Evolutionary conservation across 2,113 vertebrate species (phyloP).

Genomic region (Crotalus viridis): DNA sequence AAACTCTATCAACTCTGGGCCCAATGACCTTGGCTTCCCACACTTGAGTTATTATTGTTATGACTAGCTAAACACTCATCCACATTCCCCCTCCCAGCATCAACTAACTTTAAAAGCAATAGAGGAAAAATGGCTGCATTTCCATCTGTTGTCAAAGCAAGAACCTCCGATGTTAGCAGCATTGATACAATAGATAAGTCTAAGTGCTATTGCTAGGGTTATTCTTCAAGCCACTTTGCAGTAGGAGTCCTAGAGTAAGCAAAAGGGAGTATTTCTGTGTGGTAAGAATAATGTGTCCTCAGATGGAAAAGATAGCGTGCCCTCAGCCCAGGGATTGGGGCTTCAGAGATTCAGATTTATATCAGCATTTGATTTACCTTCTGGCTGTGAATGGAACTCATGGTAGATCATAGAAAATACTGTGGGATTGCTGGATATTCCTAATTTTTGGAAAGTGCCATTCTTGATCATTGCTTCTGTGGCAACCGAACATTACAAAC

Average conservation of each 20-base stretch:
- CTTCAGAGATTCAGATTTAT: accelerated
- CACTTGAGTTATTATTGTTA: too few species aligned
- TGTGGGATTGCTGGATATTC: accelerated
- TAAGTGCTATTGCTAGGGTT: background rate
- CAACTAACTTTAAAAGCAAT: too few species aligned
- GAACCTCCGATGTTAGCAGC: too few species aligned
- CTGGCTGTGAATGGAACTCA: accelerated
- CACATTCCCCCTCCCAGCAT: too few species aligned
- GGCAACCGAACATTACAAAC: background rate
- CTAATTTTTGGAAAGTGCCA: conserved; percentile 34
- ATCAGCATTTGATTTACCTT: accelerated
- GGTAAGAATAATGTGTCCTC: background rate
- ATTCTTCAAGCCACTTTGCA: background rate
- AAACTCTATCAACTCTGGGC: too few species aligned
- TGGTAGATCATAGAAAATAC: accelerated
- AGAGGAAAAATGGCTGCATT: too few species aligned
- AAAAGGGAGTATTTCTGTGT: accelerated
- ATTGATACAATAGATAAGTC: background rate
- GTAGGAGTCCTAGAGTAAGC: background rate
- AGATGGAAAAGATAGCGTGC: background rate
- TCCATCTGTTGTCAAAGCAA: too few species aligned
- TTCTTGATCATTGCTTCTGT: conserved; percentile 35
- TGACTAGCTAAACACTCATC: too few species aligned
- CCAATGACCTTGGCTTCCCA: too few species aligned
- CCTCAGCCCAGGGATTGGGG: accelerated